A percentile compares a stretch with the other conserved stretches of the same genome.
Conservation (phyloP, 1,140 invertebrate genomes). For the Pararge aegeria region DNA sequence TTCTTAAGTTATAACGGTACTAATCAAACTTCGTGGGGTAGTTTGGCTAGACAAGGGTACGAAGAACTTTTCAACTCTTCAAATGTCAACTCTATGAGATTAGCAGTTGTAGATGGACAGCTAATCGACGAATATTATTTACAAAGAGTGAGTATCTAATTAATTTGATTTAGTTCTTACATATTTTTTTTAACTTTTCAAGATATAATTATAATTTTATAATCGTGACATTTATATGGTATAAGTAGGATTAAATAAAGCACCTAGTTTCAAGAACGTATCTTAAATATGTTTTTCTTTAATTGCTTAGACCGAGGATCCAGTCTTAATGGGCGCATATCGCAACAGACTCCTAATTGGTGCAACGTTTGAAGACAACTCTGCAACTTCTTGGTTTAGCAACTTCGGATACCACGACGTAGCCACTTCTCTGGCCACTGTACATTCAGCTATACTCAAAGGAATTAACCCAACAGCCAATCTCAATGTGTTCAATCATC, state of each 20-base stretch:
- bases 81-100: conserved; percentile 34
- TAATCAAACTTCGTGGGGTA: conserved; percentile 39
- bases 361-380: conserved; percentile 51
- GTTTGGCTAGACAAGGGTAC: conserved; percentile 45
- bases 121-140: conserved; percentile 54
- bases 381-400: conserved; percentile 64
- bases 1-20: conserved; percentile 52
- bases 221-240: no score
- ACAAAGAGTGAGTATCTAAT: conserved; percentile 35
- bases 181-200: conserved; percentile 8
- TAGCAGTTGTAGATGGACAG: conserved; percentile 38
- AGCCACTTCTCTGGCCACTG: conserved; percentile 49
- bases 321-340: conserved; percentile 35
- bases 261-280: no score
- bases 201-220: no score
- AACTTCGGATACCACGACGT: conserved; percentile 70
- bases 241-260: no score
- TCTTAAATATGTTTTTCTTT: background rate
- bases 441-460: conserved; percentile 56
- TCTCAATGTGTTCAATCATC: conserved; percentile 59
- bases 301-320: conserved; percentile 38
- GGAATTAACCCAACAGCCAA: conserved; percentile 37
- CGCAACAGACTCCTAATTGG: conserved; percentile 54
- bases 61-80: conserved; percentile 36
- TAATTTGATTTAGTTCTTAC: background rate